These are phyloP conservation scores for Fragum fragum DNA, from an alignment of 2,888 invertebrate species.

Conservation along the genomic window DNA sequence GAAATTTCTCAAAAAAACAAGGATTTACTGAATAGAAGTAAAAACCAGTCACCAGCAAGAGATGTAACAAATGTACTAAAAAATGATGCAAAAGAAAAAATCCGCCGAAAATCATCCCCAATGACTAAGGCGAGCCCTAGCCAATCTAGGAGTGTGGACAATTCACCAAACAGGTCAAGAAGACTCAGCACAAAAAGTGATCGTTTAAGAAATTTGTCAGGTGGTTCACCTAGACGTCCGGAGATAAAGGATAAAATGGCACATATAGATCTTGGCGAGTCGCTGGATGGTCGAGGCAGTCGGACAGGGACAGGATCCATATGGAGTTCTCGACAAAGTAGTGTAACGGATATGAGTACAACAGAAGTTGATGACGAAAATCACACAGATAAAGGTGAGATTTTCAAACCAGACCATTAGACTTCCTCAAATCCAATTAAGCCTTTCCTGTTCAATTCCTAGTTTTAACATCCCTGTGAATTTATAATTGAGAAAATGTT, in stretches of 20 bases:
- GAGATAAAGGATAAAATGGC: constrained; percentile 50
- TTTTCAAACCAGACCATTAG: too few relatives aligned
- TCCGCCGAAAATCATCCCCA: constrained; percentile 16
- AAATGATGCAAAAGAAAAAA: constrained; percentile 25
- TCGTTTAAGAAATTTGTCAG: constrained; percentile 53
- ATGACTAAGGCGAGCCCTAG: not conserved
- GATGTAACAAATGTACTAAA: constrained; percentile 4
- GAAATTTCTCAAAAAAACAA: not conserved
- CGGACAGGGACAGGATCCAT: constrained; percentile 63
- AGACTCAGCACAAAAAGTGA: constrained; percentile 40
- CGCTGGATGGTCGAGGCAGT: constrained; percentile 62
- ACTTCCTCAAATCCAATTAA: too few relatives aligned
- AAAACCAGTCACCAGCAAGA: constrained; percentile 25
- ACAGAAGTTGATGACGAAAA: constrained; percentile 54
- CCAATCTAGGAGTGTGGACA: constrained; percentile 24
- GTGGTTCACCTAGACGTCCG: constrained; percentile 65
- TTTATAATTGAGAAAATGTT: too few relatives aligned
- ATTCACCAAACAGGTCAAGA: constrained; percentile 37
- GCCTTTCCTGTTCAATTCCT: too few relatives aligned
- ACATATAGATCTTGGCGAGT: constrained; percentile 66
- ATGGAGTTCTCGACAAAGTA: constrained; percentile 68
- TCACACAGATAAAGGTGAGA: constrained; percentile 4
- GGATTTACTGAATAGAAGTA: constrained; percentile 35
- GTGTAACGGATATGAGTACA: constrained; percentile 77
- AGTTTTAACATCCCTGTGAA: too few relatives aligned